Conservation (phyloP, 2,888 invertebrate genomes). For the Drosophila ustulata region DNA sequence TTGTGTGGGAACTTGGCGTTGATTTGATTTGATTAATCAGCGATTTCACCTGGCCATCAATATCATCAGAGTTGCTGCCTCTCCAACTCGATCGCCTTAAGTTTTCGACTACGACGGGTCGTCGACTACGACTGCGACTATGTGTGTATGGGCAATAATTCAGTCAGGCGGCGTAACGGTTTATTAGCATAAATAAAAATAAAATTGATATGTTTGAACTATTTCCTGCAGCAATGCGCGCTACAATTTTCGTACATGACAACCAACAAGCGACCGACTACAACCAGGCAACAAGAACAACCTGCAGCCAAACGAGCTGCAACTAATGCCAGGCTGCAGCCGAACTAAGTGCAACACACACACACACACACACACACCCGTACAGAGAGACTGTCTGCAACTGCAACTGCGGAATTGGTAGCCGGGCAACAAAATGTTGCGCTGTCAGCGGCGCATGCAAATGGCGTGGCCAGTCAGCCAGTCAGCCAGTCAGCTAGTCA, state of each 20-base stretch:
- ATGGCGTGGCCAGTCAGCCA: slow-evolving; percentile 69
- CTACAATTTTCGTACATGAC: slow-evolving; percentile 80
- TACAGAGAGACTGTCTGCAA: background rate
- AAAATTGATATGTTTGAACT: slow-evolving; percentile 81
- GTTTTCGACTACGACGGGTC: slow-evolving; percentile 45
- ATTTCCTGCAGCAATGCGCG: slow-evolving; percentile 81
- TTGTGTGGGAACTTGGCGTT: slow-evolving; percentile 77
- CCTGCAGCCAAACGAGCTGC: slow-evolving; percentile 73
- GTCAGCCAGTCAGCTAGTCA: slow-evolving; percentile 28
- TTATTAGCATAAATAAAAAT: slow-evolving; percentile 81
- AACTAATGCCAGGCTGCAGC: slow-evolving; percentile 62
- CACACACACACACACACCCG: no score
- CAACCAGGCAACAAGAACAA: slow-evolving; percentile 62
- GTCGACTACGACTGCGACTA: slow-evolving; percentile 20
- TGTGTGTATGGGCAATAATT: slow-evolving; percentile 69
- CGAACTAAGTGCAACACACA: slow-evolving; percentile 57
- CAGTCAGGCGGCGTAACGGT: slow-evolving; percentile 75
- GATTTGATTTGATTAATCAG: slow-evolving; percentile 81
- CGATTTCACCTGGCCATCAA: slow-evolving; percentile 61
- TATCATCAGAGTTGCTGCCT: slow-evolving; percentile 10
- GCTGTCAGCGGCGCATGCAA: slow-evolving; percentile 76
- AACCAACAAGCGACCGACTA: slow-evolving; percentile 73
- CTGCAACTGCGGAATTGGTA: slow-evolving; percentile 71
- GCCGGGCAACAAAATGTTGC: slow-evolving; percentile 77
- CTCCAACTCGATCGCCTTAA: background rate